A percentile compares a stretch with the other conserved stretches of the same genome.
Conservation (phyloP, 2,888 invertebrate species). For the Bhutanitis thaidina region DNA sequence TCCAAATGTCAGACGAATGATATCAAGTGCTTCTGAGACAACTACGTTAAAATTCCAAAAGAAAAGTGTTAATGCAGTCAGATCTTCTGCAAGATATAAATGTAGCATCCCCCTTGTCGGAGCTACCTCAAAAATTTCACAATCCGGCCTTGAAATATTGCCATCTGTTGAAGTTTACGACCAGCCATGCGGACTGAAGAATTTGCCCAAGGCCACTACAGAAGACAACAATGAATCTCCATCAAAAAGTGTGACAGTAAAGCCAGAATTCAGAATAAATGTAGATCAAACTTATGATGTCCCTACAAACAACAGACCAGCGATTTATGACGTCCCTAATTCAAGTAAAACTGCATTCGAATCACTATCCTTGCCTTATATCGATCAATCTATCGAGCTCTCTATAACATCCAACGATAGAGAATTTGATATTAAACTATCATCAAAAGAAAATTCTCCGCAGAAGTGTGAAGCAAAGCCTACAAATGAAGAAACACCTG, state of each 20-base stretch:
- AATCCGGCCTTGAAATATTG: conserved; percentile 68
- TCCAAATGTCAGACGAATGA: conserved; percentile 81
- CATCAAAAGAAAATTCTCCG: conserved; percentile 63
- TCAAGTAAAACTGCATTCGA: conserved; percentile 66
- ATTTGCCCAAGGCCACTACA: conserved; percentile 35
- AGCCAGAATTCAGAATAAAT: conserved; percentile 60
- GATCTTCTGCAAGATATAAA: conserved; percentile 58
- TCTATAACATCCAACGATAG: conserved; percentile 73
- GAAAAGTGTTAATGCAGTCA: conserved; percentile 49
- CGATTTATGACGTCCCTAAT: conserved; percentile 69
- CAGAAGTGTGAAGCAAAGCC: conserved; percentile 48
- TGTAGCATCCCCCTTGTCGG: conserved; percentile 74
- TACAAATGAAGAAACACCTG: conserved; percentile 47
- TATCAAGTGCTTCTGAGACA: conserved; percentile 75
- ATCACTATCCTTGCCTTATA: conserved; percentile 66
- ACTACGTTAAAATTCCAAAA: conserved; percentile 66
- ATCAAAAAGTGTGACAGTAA: conserved; percentile 35
- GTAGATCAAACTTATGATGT: conserved; percentile 65
- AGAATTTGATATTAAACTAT: conserved; percentile 70
- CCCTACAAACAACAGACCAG: conserved; percentile 65
- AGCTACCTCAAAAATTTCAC: conserved; percentile 74
- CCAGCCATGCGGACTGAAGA: conserved; percentile 51
- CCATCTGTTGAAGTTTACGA: conserved; percentile 73
- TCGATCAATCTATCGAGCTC: conserved; percentile 72
- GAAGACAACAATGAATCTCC: conserved; percentile 45